Evolutionary conservation across 2,888 invertebrate genomes (phyloP), one percentile per base, ranked within the genome.

Genomic region (Sialis fuliginosa): DNA sequence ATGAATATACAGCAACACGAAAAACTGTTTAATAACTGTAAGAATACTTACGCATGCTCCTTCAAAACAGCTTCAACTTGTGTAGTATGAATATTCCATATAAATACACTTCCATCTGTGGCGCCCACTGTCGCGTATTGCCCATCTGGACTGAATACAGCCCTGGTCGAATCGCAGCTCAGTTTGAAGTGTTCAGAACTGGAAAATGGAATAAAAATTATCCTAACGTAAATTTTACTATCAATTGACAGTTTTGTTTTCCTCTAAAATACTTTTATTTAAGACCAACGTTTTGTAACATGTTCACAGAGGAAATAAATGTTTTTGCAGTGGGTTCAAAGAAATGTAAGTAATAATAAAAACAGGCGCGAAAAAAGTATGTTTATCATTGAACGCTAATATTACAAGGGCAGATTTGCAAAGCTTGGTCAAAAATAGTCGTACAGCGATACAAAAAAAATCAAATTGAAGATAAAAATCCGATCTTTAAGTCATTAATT

Each of bases 161-260:
- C 92, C 56, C 95, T 74, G 33, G 90, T 77, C 82, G 88, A 95
- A 70, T 97, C 96, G 69, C 88, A 90, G 51, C 89, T 88, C 51
- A 95, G 85, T 70, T 91, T 91, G 69, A 97, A 97, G 49, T 86
- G 83, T 58, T 97, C 96, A 62, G 87, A 85, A 64, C 95, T 95
- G 70, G 40, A 70, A 70, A 54, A 53, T n/a, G n/a, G n/a, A n/a
- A n/a, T n/a, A n/a, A n/a, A n/a, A n/a, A n/a, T n/a, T 45, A 49
- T 54, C 51, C n/a, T 13, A 48, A 46, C 43, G 22, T 46, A 43
- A 35, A 35, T n/a, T 35, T n/a, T 9, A 35, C 10, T 35, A 35
- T 35, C 10, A 35, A n/a, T 35, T 35, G 37, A 35, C 10, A 22
- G 22, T 22, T 22, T 22, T 22, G 4, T 22, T 22, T 22, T 22